These are phyloP conservation scores for Bufo bufo DNA, from an alignment of 2,113 vertebrate genomes.

Conservation along the genomic window DNA sequence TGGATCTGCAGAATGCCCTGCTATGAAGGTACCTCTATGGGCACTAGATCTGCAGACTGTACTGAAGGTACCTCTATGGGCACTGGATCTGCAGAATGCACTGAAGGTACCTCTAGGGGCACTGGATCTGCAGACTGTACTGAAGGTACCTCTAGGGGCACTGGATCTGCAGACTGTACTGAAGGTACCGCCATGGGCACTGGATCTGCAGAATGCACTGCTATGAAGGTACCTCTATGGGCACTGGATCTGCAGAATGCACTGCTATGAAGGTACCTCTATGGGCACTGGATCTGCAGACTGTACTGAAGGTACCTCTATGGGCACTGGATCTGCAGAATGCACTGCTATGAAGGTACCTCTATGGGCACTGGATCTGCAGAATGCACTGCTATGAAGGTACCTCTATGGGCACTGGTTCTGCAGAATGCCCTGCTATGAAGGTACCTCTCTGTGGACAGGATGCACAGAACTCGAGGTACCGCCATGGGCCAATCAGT, in stretches of 20 bases:
- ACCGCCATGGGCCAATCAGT: too few species aligned
- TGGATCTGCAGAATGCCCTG: not conserved
- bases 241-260: not conserved
- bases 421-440: not conserved
- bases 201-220: not conserved
- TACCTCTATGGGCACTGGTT: not conserved
- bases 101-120: too few species aligned
- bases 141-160: too few species aligned
- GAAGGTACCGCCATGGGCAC: not conserved
- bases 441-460: not conserved
- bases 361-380: not conserved
- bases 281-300: not conserved
- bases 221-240: not conserved
- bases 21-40: not conserved
- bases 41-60: not conserved
- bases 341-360: not conserved
- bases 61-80: not conserved
- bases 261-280: too few species aligned
- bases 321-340: not conserved
- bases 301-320: not conserved
- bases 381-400: not conserved
- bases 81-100: not conserved
- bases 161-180: too few species aligned
- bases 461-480: too few species aligned
- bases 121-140: not conserved